Conservation (phyloP, 2,797 vertebrate species). For the Melanotaenia maccullochi region DNA sequence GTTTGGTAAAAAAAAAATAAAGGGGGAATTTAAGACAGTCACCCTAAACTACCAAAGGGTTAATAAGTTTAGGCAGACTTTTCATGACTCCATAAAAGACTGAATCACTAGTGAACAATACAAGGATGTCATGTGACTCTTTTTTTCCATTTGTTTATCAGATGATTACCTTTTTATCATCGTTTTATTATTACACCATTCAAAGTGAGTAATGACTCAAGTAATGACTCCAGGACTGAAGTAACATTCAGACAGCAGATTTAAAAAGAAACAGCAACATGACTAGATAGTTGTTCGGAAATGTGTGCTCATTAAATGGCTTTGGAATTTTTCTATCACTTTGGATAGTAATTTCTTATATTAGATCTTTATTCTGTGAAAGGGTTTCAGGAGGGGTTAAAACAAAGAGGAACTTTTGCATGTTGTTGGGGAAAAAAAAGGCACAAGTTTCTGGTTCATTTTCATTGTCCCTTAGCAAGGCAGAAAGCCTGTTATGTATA, state of each 20-base stretch:
- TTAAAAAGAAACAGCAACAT: slow-evolving; percentile 80
- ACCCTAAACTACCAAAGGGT: slow-evolving; percentile 78
- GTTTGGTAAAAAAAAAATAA: slow-evolving; percentile 25
- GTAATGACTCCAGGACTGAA: slow-evolving; percentile 53
- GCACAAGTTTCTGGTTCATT: slow-evolving; percentile 61
- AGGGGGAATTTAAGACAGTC: slow-evolving; percentile 50
- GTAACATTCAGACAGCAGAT: slow-evolving; percentile 71
- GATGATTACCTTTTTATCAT: slow-evolving; percentile 73
- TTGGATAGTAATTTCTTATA: slow-evolving; percentile 70
- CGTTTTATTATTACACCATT: slow-evolving; percentile 71
- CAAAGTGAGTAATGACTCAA: slow-evolving; percentile 33
- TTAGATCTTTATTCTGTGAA: slow-evolving; percentile 34
- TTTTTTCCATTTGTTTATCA: slow-evolving; percentile 65
- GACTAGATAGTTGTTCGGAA: slow-evolving; percentile 74
- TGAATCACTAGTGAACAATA: slow-evolving; percentile 42
- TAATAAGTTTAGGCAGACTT: slow-evolving; percentile 42
- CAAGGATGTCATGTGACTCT: slow-evolving; percentile 45
- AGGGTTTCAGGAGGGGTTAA: slow-evolving; percentile 46
- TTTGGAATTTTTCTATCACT: slow-evolving; percentile 75
- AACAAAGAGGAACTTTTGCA: slow-evolving; percentile 59
- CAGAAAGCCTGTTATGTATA: slow-evolving; percentile 70
- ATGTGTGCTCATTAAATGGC: slow-evolving; percentile 80
- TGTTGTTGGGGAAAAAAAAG: slow-evolving; percentile 62
- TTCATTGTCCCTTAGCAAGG: slow-evolving; percentile 56
- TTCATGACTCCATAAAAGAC: slow-evolving; percentile 48